Evolutionary conservation across 2,888 invertebrate species (phyloP).

Genomic region (Cheilosia impressa): DNA sequence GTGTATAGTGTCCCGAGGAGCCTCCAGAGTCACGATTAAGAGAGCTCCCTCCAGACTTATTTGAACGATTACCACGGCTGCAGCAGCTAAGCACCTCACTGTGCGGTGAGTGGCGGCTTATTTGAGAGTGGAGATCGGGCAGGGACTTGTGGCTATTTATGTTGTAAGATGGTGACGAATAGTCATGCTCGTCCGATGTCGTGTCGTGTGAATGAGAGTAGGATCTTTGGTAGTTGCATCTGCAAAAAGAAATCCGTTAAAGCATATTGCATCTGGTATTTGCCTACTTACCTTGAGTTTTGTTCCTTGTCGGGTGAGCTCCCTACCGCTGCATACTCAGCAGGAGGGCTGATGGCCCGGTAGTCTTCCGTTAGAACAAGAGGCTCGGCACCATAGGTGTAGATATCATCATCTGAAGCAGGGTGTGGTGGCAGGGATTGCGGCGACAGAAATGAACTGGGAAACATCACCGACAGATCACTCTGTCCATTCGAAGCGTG

Average conservation of each 20-base stretch:
- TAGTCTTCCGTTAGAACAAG: slow-evolving; percentile 84
- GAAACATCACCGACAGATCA: slow-evolving; percentile 76
- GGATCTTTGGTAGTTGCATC: slow-evolving; percentile 85
- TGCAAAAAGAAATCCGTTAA: slow-evolving; percentile 59
- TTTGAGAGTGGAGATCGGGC: slow-evolving; percentile 90
- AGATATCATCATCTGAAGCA: slow-evolving; percentile 79
- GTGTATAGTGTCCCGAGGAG: slow-evolving; percentile 92
- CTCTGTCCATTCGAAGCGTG: slow-evolving; percentile 77
- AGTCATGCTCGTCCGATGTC: slow-evolving; percentile 84
- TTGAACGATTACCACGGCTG: slow-evolving; percentile 83
- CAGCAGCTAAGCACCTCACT: slow-evolving; percentile 84
- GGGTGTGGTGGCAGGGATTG: slow-evolving; percentile 80
- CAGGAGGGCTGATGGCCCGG: slow-evolving; percentile 88
- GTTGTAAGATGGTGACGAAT: slow-evolving; percentile 83
- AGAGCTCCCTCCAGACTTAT: slow-evolving; percentile 86
- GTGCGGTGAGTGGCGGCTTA: slow-evolving; percentile 84
- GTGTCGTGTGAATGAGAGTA: slow-evolving; percentile 87
- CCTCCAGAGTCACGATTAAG: slow-evolving; percentile 92
- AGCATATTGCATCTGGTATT: too few relatives aligned
- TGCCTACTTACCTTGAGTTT: slow-evolving; percentile 79
- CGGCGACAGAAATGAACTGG: slow-evolving; percentile 80
- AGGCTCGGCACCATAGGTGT: slow-evolving; percentile 80
- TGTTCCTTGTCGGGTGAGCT: slow-evolving; percentile 80
- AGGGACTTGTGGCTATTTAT: slow-evolving; percentile 92
- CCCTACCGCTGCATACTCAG: slow-evolving; percentile 86